Evolutionary conservation across 2,888 invertebrate species (phyloP).

Genomic region (Acanthoscelides obtectus): DNA sequence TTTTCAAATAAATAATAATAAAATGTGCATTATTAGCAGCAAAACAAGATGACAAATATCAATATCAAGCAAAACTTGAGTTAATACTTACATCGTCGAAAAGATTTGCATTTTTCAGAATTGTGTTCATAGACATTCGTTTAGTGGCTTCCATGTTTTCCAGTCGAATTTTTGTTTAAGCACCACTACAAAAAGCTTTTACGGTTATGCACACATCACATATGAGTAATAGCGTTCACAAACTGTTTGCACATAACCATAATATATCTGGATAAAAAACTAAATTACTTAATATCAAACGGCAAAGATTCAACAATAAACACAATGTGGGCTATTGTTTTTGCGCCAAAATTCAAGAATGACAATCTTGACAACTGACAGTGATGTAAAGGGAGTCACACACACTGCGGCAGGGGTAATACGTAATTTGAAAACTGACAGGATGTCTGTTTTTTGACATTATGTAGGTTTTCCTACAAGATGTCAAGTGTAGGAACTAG

Average conservation of each 20-base stretch:
- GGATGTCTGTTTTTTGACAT: no score
- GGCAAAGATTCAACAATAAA: not conserved
- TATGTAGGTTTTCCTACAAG: no score
- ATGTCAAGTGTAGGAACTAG: no score
- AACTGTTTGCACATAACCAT: no score
- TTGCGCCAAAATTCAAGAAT: not conserved
- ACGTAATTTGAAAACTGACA: no score
- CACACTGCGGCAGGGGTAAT: no score
- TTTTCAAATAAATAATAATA: no score
- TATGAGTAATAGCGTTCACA: not conserved
- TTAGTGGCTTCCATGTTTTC: not conserved
- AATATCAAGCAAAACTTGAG: no score
- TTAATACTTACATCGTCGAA: not conserved
- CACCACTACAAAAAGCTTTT: not conserved
- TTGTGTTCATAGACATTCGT: not conserved
- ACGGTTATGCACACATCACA: not conserved
- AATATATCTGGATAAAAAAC: not conserved
- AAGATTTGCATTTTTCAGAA: not conserved
- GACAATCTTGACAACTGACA: not conserved
- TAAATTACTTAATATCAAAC: not conserved
- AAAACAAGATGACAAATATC: no score
- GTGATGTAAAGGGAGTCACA: no score
- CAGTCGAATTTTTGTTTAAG: not conserved
- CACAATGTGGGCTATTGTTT: not conserved
- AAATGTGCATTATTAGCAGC: no score